Base-by-base conservation (phyloP, 92 coral and sea anemone species). In the Heliopora coerulea region DNA sequence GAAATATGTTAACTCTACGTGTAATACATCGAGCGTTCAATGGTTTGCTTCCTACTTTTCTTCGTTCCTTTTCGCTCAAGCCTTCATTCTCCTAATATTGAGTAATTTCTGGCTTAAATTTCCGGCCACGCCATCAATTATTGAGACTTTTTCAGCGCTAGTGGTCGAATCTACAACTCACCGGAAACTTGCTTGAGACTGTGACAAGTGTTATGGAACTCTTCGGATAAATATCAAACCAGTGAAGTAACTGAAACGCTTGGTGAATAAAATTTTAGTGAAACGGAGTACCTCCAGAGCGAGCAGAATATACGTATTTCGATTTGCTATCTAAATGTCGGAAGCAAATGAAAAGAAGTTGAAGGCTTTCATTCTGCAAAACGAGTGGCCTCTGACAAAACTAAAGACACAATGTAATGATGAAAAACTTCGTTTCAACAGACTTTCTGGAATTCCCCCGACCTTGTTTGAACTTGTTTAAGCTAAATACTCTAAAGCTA, bases 371-470 rank as follows among this genome's bases (percentile, higher is more conserved):
- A 23, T 59, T 39, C 72, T 84, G 17, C 1, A n/a, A 41, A 80
- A 56, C 20, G 74, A 84, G 37, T 84, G 88, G 88, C 88, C 88
- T 30, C 19, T 73, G 11, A 82, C 70, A 84, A 80, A 40, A 70
- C 48, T 84, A 37, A 9, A 29, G 54, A 46, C 23, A 25, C 20
- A 12, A 0, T 4, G 63, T 14, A 65, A 62, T 41, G 88, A 77
- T 30, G 18, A 79, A 56, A 66, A 75, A 56, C 30, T 84, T 49
- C 65, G 74, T 62, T 64, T 84, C 26, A 67, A 27, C 50, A 65
- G 57, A 26, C 23, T 75, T 29, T 14, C 23, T 42, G 88, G 85
- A 34, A 66, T 84, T 26, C 88, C 88, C 4, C 81, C 73, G 73
- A 39, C 88, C 58, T 64, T 84, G 19, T 84, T 84, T 56, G n/a